Evolutionary conservation across 2,888 invertebrate species (phyloP), one percentile per base, ranked within the genome.

Genomic region (Linyphia triangularis): DNA sequence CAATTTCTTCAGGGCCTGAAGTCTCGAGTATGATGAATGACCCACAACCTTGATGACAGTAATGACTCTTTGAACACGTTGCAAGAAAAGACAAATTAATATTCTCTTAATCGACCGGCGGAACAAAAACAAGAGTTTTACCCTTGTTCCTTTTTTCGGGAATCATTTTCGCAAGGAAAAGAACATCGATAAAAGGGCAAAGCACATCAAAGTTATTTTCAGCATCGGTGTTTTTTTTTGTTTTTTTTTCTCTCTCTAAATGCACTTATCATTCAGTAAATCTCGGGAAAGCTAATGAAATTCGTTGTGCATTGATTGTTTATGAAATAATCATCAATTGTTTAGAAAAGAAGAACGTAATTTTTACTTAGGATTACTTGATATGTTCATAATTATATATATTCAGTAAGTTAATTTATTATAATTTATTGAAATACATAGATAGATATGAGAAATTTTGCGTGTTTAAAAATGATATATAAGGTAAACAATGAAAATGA

Each of bases 1-100:
- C 59, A 61, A 19, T 77, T 77, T 61, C 59, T 40, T 24, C 59
- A 9, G 33, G 7, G 61, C 43, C 40, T 24, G 24, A n/a, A 19
- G n/a, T 61, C 75, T 63, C 61, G 37, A 77, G 75, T 77, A 77
- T 77, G 75, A 77, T 77, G 40, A 37, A 77, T 61, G 75, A 61
- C 13, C 24, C 2, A 16, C 24, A 33, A 19, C 59, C 75, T 37
- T 61, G 75, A 61, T 77, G 75, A 61, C 61, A 77, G 75, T 77
- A 77, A 77, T 77, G 75, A 77, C 75, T 77, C 75, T 77, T 77
- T 63, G 75, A 77, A 40, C 75, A 77, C 75, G 75, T 77, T 61
- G 22, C 37, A 61, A 77, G 75, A 77, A 77, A 77, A 77, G 75
- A 77, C 75, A 77, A 77, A 77, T 77, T 77, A 77, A 77, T 77